Evolutionary conservation across 2,888 invertebrate genomes (phyloP).

Genomic region (Capitulum mitella): DNA sequence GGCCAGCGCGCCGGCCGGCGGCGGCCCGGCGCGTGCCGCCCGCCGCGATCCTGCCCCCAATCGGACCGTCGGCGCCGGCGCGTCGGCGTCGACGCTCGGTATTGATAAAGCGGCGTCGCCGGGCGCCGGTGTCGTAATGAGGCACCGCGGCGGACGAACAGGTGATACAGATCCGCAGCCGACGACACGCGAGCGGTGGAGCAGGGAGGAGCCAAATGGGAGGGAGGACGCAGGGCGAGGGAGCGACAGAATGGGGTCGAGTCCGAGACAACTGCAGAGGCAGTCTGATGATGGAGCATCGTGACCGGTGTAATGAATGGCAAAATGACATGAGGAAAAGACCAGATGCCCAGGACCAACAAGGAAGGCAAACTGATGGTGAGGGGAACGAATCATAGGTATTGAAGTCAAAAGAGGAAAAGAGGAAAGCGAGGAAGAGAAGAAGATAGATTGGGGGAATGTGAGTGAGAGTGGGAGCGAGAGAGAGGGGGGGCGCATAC

Average conservation of each 20-base stretch:
- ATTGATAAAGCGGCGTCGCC: not conserved
- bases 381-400: no score
- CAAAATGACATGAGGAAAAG: no score
- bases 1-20: not conserved
- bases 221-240: not conserved
- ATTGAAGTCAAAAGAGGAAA: no score
- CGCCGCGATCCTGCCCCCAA: not conserved
- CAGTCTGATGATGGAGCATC: no score
- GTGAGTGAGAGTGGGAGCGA: no score
- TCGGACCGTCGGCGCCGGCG: not conserved
- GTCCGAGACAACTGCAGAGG: no score
- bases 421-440: no score
- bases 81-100: not conserved
- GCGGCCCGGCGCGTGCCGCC: not conserved
- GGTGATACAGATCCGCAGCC: not conserved
- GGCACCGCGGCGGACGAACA: not conserved
- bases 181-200: not conserved
- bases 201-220: not conserved
- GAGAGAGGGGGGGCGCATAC: no score
- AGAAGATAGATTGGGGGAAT: no score
- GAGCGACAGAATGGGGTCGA: not conserved
- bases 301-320: no score
- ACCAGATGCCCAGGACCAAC: no score
- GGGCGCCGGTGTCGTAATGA: not conserved
- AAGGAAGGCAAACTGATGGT: no score